These are phyloP conservation scores for Synanthedon vespiformis DNA, from an alignment of 2,888 invertebrate genomes.

Conservation along the genomic window DNA sequence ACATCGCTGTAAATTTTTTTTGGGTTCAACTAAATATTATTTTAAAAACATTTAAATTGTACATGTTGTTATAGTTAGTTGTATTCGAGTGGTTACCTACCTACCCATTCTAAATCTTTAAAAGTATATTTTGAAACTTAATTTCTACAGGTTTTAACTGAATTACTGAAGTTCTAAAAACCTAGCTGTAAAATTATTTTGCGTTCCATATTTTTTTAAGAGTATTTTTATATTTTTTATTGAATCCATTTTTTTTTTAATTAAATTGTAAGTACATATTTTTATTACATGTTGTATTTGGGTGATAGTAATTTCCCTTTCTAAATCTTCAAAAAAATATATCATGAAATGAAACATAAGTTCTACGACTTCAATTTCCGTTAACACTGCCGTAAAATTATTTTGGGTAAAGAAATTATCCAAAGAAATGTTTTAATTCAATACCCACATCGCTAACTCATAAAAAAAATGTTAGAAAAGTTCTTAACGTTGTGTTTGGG, in stretches of 20 bases:
- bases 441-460: background rate
- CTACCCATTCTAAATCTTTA: too few species aligned
- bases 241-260: background rate
- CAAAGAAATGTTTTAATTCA: background rate
- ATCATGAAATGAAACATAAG: slow-evolving; percentile 17
- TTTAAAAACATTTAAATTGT: background rate
- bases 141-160: slow-evolving; percentile 30
- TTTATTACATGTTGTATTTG: slow-evolving; percentile 13
- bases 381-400: slow-evolving; percentile 33
- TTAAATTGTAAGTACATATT: background rate
- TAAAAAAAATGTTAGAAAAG: background rate
- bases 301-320: slow-evolving; percentile 20
- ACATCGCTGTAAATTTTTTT: slow-evolving; percentile 32
- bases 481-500: slow-evolving; percentile 22
- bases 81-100: too few species aligned
- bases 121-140: slow-evolving; percentile 24
- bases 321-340: slow-evolving; percentile 8
- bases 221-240: background rate
- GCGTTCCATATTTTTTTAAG: slow-evolving; percentile 9
- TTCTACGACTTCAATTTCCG: slow-evolving; percentile 12
- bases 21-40: slow-evolving; percentile 10
- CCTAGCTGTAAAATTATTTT: slow-evolving; percentile 32
- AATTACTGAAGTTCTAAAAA: slow-evolving; percentile 32
- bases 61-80: too few species aligned
- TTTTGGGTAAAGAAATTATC: slow-evolving; percentile 16